These are phyloP conservation scores for Dastarcus helophoroides DNA, from an alignment of 2,888 invertebrate genomes.

Conservation along the genomic window DNA sequence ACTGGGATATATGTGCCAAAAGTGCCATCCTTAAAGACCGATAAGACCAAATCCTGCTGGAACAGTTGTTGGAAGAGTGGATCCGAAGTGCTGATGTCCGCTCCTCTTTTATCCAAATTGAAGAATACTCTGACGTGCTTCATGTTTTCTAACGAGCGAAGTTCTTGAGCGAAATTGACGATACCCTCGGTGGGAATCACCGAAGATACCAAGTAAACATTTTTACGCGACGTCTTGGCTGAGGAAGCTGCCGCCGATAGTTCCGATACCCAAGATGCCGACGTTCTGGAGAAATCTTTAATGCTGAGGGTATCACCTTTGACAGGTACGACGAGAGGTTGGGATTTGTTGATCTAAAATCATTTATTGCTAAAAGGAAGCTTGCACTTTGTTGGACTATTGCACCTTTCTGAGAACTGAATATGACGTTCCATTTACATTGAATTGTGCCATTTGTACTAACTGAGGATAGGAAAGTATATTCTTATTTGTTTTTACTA, in stretches of 20 bases:
- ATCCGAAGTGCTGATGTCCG: slow-evolving; percentile 49
- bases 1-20: slow-evolving; percentile 24
- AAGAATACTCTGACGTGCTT: slow-evolving; percentile 37
- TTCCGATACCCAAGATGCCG: slow-evolving; percentile 27
- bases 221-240: slow-evolving; percentile 16
- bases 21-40: slow-evolving; percentile 53
- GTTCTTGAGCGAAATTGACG: slow-evolving; percentile 25
- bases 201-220: slow-evolving; percentile 25
- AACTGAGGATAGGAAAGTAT: slow-evolving; percentile 20
- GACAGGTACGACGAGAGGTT: slow-evolving; percentile 21
- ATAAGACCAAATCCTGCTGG: slow-evolving; percentile 63
- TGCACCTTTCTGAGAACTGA: slow-evolving; percentile 29
- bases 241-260: slow-evolving; percentile 19
- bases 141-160: slow-evolving; percentile 21
- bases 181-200: slow-evolving; percentile 31
- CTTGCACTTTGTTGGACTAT: no score
- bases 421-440: slow-evolving; percentile 22
- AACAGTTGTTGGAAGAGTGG: slow-evolving; percentile 54
- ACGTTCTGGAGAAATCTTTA: slow-evolving; percentile 26
- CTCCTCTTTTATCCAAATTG: slow-evolving; percentile 50
- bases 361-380: neutral
- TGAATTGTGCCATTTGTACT: slow-evolving; percentile 24
- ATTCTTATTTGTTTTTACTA: slow-evolving; percentile 23
- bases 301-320: slow-evolving; percentile 27
- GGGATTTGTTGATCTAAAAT: no score